Evolutionary conservation across 2,797 vertebrate genomes (phyloP), one percentile per base, ranked within the genome.

Genomic region (Bufotes viridis): DNA sequence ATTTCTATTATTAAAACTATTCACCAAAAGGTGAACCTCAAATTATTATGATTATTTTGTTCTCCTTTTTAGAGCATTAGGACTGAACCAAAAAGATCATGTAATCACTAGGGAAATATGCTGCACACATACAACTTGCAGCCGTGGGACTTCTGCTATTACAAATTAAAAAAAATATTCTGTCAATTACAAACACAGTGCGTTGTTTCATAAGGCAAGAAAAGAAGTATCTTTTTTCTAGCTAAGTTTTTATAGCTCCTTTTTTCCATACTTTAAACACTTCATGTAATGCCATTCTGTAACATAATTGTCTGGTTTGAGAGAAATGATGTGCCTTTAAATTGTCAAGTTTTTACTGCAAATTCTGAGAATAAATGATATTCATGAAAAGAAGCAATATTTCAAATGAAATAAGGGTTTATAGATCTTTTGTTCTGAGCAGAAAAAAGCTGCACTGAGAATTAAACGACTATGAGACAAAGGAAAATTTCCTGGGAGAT

Each of bases 381-480:
- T 78, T 85, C 83, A 85, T 75, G 76, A 75, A 85, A 88, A 85
- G 60, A 81, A 85, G 78, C 78, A 74, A 82, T 89, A 89, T 85
- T 86, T 89, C 83, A 65, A 81, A 85, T 85, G 78, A 81, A 88
- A 80, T 85, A 61, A 85, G 51, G 65, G 74, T 42, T 85, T 88
- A 70, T 60, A 78, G 69, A 75, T 81, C 78, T 85, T 74, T 89
- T 89, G 78, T 85, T 82, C 70, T 1, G 57, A 57, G 42, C 15
- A 82, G 70, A 89, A 24, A 49, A 89, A 82, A 63, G 24, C 76
- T 80, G 72, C 57, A 53, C 51, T 85, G 82, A 74, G 79, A 86
- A 86, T 89, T 85, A 89, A 89, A 89, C 79, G 58, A 79, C 79
- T 85, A 67, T 72, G 60, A 86, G 88, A 89, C 86, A 89, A 89